phyloP scores from a whole-genome alignment of 2,888 invertebrate genomes.

The Orthosia incerta region DNA sequence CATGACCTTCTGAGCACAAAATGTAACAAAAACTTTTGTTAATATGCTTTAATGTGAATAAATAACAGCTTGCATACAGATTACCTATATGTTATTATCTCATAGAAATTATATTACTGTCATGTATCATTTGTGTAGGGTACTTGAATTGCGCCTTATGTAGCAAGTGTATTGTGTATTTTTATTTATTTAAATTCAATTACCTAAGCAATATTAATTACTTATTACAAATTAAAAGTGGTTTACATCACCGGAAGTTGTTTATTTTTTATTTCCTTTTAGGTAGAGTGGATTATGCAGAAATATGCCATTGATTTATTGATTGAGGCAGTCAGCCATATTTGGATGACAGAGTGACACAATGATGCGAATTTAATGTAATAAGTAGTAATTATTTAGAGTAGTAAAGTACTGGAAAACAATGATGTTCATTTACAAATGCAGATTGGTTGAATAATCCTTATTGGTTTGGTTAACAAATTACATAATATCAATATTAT shows the following conservation, averaged over 20 bases:
- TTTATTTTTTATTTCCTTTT: slow-evolving; percentile 61
- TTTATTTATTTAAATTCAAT: slow-evolving; percentile 88
- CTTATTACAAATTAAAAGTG: slow-evolving; percentile 84
- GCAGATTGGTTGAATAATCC: background rate
- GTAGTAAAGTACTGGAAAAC: background rate
- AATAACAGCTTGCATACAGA: slow-evolving; percentile 57
- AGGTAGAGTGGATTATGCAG: background rate
- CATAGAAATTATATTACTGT: slow-evolving; percentile 65
- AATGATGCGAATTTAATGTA: background rate
- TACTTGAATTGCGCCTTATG: slow-evolving; percentile 80
- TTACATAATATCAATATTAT: background rate
- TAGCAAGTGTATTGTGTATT: slow-evolving; percentile 83
- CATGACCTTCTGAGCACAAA: slow-evolving; percentile 44
- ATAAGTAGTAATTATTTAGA: slow-evolving; percentile 1
- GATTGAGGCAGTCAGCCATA: background rate
- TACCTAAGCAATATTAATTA: slow-evolving; percentile 88
- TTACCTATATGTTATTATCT: slow-evolving; percentile 61
- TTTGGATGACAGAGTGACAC: background rate
- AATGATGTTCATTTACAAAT: background rate
- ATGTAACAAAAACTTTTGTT: slow-evolving; percentile 39
- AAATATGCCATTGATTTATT: slow-evolving; percentile 3
- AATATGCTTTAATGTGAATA: slow-evolving; percentile 70
- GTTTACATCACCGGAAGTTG: slow-evolving; percentile 79
- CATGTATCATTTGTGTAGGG: slow-evolving; percentile 72
- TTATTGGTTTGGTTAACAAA: background rate